Evolutionary conservation across 92 coral and sea anemone genomes (phyloP), one percentile per base, ranked within the genome.

Genomic region (Umimayanthus chanpuru): DNA sequence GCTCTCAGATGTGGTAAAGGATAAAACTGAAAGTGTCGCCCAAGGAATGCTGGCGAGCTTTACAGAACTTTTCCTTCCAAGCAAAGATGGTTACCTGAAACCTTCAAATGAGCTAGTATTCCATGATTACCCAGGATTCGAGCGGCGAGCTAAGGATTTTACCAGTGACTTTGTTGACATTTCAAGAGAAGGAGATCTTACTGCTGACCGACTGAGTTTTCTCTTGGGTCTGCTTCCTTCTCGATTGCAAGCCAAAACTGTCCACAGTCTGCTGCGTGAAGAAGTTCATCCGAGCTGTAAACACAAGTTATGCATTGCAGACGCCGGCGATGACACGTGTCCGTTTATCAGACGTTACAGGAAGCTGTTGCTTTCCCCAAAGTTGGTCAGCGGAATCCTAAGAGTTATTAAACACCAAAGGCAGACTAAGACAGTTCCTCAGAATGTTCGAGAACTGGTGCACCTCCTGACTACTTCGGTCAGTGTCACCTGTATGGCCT

Each of bases 71-170:
- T 97, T 81, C 77, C 87, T 97, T 20, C 99, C 99, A 8, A 95
- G 93, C 93, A 93, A 97, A 81, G 96, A 94, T 53, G 96, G 98
- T 40, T 93, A 91, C 84, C 93, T 97, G 30, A 97, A 91, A 61
- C 93, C 93, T 67, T 97, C 99, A 10, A 89, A 85, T 74, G 98
- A 97, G 73, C 92, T 97, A 40, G 90, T 95, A 25, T 95, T 97
- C 73, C 95, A 97, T 49, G 98, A 97, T 71, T 92, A 93, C 77
- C 98, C 98, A 85, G 96, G 96, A 76, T 92, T 94, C 83, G 96
- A 97, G 86, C 92, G 96, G 10, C 95, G 98, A 39, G 95, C 98
- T n/a, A 93, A 94, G 64, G 99, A 96, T 77, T 95, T 93, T 89
- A 92, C 97, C 55, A 92, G 94, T 38, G 94, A 93, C 44, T 94